These are phyloP conservation scores for Aspidiotus destructor DNA, from an alignment of 2,888 invertebrate species.

Conservation along the genomic window DNA sequence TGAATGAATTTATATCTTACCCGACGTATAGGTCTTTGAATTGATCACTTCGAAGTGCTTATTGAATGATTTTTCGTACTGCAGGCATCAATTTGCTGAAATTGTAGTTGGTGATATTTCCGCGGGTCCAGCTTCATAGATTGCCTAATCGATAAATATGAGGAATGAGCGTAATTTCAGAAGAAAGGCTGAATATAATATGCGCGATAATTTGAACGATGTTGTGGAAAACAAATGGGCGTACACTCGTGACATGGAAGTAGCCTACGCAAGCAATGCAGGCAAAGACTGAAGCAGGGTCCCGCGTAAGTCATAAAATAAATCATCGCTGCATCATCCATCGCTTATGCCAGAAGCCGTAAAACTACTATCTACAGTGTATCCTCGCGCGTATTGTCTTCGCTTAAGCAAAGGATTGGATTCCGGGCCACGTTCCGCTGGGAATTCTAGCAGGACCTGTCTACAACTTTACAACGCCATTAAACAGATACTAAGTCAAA, in stretches of 20 bases:
- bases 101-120: no score
- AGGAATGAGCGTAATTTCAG: no score
- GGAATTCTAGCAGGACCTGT: conserved; percentile 26
- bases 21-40: no score
- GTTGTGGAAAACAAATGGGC: neutral
- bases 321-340: conserved; percentile 28
- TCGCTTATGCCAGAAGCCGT: conserved; percentile 21
- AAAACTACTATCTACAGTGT: conserved; percentile 1
- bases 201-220: neutral
- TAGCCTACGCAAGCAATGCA: neutral
- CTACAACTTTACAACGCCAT: conserved; percentile 32
- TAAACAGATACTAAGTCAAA: conserved; percentile 32
- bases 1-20: no score
- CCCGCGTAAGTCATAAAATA: conserved; percentile 30
- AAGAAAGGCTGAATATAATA: no score
- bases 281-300: neutral
- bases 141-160: no score
- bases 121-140: no score
- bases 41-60: no score
- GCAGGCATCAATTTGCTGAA: no score
- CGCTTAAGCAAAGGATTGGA: conserved; percentile 21
- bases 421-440: conserved; percentile 10
- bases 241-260: neutral
- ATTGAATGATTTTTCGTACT: no score
- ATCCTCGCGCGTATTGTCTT: conserved; percentile 6